A percentile compares a stretch with the other conserved stretches of the same genome.
Conservation (phyloP, 2,888 invertebrate genomes). For the Athalia rosae region DNA sequence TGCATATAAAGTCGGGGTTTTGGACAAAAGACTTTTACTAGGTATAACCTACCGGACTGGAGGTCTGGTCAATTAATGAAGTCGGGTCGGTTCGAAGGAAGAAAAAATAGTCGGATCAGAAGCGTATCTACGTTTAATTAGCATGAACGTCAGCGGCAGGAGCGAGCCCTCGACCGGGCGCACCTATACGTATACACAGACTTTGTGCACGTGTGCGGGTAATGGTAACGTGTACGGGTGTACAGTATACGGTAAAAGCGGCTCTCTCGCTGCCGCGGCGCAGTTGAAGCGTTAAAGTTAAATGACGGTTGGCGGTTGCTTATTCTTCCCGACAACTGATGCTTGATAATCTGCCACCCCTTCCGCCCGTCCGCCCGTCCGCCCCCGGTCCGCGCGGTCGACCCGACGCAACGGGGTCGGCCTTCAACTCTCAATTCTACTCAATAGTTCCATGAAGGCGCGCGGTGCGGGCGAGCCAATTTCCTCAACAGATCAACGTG, state of each 20-base stretch:
- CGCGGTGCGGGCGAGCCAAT: conserved; percentile 67
- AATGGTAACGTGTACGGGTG: too few species aligned
- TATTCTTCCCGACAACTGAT: conserved; percentile 73
- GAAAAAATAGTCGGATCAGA: conserved; percentile 59
- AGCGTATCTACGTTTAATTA: conserved; percentile 65
- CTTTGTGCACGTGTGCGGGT: too few species aligned
- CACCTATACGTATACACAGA: too few species aligned
- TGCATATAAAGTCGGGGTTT: too few species aligned
- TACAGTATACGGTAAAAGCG: too few species aligned
- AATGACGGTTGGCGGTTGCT: conserved; percentile 74
- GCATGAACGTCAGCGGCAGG: conserved; percentile 59
- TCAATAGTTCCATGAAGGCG: conserved; percentile 68
- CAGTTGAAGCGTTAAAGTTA: conserved; percentile 73
- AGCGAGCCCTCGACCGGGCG: conserved; percentile 57
- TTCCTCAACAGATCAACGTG: conserved; percentile 72
- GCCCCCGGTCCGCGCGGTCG: conserved; percentile 41
- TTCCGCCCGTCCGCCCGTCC: conserved; percentile 54
- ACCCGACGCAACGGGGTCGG: conserved; percentile 44
- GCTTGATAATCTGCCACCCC: conserved; percentile 73
- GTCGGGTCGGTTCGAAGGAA: conserved; percentile 5
- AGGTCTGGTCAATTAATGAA: conserved; percentile 38
- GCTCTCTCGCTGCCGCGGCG: conserved; percentile 47
- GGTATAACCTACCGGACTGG: conserved; percentile 3
- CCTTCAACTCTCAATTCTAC: conserved; percentile 65
- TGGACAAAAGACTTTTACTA: conserved; percentile 24